Percentiles rank a stretch among this genome's conserved stretches.
Evolutionary conservation across 2,113 vertebrate species (phyloP).

Genomic region (Lonchura striata): DNA sequence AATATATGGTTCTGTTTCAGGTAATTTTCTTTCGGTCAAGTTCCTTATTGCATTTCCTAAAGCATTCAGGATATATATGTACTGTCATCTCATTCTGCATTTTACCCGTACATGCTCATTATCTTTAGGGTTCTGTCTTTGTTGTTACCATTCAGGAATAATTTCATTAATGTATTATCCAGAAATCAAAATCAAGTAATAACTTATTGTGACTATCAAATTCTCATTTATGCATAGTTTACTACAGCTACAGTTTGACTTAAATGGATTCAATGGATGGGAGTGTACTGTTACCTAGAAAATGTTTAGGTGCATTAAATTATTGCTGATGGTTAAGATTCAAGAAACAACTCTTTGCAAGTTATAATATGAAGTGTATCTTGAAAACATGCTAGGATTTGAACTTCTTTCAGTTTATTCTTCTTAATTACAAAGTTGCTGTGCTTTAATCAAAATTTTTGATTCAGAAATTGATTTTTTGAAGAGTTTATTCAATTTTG

Average conservation of each 20-base stretch:
- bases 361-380: background rate
- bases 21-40: background rate
- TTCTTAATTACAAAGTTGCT: background rate
- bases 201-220: background rate
- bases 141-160: constrained; percentile 2
- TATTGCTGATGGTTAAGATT: background rate
- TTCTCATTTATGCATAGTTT: background rate
- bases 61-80: background rate
- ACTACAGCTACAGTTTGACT: background rate
- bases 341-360: background rate
- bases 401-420: background rate
- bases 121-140: background rate
- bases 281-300: background rate
- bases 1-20: background rate
- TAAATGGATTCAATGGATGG: background rate
- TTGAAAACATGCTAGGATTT: background rate
- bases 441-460: background rate
- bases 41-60: background rate
- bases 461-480: background rate
- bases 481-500: background rate
- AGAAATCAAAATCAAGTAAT: constrained; percentile 1
- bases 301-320: background rate
- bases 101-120: background rate
- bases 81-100: background rate
- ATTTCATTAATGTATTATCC: background rate